Evolutionary conservation across 2,888 invertebrate species (phyloP), one percentile per base, ranked within the genome.

Genomic region (Drosophila buzzatii): DNA sequence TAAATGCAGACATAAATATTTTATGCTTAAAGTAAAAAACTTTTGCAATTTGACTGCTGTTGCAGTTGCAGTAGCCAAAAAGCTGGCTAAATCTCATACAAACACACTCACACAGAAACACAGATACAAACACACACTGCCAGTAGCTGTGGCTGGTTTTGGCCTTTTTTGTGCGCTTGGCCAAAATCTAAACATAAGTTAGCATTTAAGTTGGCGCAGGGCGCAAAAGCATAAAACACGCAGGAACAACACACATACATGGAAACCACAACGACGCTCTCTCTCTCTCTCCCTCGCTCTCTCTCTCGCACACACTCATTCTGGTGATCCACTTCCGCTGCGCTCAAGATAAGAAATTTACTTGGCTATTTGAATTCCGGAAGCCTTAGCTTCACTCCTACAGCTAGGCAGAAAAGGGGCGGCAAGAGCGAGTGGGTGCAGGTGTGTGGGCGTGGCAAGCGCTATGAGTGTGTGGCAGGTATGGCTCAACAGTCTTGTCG

Each of bases 1-100:
- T 82, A 85, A 87, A 83, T 83, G 87, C 85, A 87, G 85, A 79
- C 87, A 83, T 87, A 85, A 86, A 87, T 85, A 86, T 86, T 86
- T 85, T 84, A 85, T 85, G 85, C 84, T 85, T 85, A 86, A 85
- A 85, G 87, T 80, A 86, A 85, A 82, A 85, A 86, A 85, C 81
- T 85, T 86, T 85, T 86, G 83, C 87, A 86, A 86, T 85, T 87
- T 85, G 87, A 85, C 59, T 49, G 49, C 39, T 47, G 76, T 70
- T 82, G 75, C 77, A 72, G 64, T 66, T 78, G 83, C 77, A 73
- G 63, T 56, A 73, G 70, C 82, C 84, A 71, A 79, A 81, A 86
- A 82, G 79, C 83, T 76, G 76, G 69, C 58, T 41, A 62, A 59
- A 61, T 70, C 52, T 66, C 52, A 20, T 49, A 77, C 58, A 72